Conservation (phyloP, 92 coral and sea anemone genomes). For the Hydrozoanthus gracilis region DNA sequence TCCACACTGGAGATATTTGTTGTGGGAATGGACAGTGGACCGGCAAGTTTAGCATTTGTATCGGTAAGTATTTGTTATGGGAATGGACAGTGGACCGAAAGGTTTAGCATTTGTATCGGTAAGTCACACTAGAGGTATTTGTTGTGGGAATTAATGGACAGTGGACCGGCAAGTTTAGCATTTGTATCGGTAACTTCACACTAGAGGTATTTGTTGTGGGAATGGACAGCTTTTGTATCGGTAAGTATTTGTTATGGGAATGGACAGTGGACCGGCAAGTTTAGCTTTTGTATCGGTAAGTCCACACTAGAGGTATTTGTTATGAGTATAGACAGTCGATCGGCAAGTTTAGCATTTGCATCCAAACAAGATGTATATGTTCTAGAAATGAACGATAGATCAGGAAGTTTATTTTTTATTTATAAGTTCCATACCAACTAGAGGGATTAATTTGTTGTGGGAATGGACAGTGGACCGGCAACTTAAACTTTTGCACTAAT, state of each 20-base stretch:
- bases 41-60: too few species aligned
- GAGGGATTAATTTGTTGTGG: background rate
- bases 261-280: too few species aligned
- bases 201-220: background rate
- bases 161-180: conserved; percentile 76
- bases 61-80: background rate
- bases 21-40: too few species aligned
- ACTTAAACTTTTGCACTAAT: conserved; percentile 3
- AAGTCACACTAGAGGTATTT: conserved; percentile 5
- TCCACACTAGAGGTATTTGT: background rate
- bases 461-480: conserved; percentile 68
- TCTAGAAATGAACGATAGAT: conserved; percentile 64
- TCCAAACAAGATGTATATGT: too few species aligned
- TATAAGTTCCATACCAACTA: conserved; percentile 59
- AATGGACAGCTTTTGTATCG: too few species aligned
- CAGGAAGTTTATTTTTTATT: conserved; percentile 67
- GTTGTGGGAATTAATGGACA: conserved; percentile 46
- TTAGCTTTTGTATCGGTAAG: conserved; percentile 14
- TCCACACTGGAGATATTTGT: background rate
- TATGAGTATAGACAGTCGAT: too few species aligned
- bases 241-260: too few species aligned
- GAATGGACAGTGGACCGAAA: conserved; percentile 66
- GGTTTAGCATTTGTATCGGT: conserved; percentile 80
- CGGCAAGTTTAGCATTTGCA: too few species aligned
- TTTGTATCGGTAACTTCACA: conserved; percentile 78